phyloP scores from a whole-genome alignment of 2,113 vertebrate species.

The Lepisosteus osseus region DNA sequence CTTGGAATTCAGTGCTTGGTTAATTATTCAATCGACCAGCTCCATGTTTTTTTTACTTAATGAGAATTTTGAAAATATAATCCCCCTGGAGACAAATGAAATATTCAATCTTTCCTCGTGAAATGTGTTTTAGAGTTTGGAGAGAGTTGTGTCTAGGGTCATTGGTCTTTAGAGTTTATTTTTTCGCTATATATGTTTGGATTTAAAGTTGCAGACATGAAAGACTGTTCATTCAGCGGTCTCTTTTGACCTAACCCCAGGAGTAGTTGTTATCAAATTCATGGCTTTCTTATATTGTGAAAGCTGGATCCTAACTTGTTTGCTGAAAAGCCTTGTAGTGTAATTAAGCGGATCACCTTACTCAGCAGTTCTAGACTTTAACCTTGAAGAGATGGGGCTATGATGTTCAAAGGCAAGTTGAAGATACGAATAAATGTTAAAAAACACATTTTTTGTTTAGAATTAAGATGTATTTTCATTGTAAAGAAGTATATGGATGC shows the following conservation, averaged over 20 bases:
- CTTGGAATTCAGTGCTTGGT: background rate
- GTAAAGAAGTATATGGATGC: no score
- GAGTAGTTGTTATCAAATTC: background rate
- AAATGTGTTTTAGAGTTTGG: background rate
- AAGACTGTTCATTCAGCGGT: background rate
- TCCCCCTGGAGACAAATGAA: background rate
- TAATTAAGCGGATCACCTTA: no score
- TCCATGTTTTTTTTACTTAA: constrained; percentile 13
- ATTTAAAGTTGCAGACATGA: background rate
- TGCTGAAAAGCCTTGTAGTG: no score
- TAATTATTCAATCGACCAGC: constrained; percentile 8
- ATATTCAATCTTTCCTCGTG: constrained; percentile 8
- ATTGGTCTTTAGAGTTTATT: background rate
- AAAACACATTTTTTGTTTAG: no score
- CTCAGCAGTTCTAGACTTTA: no score
- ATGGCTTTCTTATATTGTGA: background rate
- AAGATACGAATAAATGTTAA: no score
- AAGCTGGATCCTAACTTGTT: background rate
- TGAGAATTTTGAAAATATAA: constrained; percentile 8
- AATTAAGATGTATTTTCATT: no score
- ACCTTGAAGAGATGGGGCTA: no score
- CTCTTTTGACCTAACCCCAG: background rate
- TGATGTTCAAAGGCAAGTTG: no score
- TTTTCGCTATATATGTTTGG: background rate
- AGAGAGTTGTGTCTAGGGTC: background rate